Conservation (phyloP, 2,888 invertebrate species). For the Torymus aiolomorphi region DNA sequence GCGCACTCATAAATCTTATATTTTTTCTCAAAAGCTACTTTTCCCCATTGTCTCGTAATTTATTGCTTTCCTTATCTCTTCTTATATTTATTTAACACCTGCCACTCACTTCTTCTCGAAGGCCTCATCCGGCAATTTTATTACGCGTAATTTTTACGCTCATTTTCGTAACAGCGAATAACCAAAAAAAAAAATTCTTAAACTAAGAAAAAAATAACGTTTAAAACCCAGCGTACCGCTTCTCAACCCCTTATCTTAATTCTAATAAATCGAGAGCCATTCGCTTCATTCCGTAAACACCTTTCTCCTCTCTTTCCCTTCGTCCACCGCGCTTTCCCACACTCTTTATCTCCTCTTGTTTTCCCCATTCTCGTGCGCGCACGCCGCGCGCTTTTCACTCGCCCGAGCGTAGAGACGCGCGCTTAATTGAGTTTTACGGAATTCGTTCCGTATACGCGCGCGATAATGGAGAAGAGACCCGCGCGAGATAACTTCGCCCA, state of each 20-base stretch:
- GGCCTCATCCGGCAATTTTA: neutral
- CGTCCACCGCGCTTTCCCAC: conserved; percentile 38
- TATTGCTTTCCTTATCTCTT: conserved; percentile 7
- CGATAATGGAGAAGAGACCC: conserved; percentile 62
- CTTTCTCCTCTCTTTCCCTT: conserved; percentile 44
- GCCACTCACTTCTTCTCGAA: conserved; percentile 5
- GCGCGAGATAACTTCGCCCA: conserved; percentile 19
- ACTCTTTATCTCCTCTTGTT: conserved; percentile 48
- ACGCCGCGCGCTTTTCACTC: too few species aligned
- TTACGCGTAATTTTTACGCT: too few species aligned
- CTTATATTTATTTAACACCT: conserved; percentile 16
- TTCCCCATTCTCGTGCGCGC: neutral
- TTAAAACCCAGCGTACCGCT: too few species aligned
- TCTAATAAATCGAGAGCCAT: neutral
- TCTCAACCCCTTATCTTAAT: neutral
- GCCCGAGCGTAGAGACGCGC: conserved; percentile 14
- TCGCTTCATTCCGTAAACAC: conserved; percentile 33
- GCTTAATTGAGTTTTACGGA: conserved; percentile 70
- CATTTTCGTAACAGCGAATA: too few species aligned
- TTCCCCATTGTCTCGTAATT: conserved; percentile 19
- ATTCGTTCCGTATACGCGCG: conserved; percentile 64
- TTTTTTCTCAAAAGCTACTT: neutral
- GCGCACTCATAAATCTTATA: conserved; percentile 21
- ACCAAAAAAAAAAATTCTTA: too few species aligned
- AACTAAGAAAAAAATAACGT: too few species aligned